Evolutionary conservation across 2,113 vertebrate genomes (phyloP).

Genomic region (Actenoides hombroni): DNA sequence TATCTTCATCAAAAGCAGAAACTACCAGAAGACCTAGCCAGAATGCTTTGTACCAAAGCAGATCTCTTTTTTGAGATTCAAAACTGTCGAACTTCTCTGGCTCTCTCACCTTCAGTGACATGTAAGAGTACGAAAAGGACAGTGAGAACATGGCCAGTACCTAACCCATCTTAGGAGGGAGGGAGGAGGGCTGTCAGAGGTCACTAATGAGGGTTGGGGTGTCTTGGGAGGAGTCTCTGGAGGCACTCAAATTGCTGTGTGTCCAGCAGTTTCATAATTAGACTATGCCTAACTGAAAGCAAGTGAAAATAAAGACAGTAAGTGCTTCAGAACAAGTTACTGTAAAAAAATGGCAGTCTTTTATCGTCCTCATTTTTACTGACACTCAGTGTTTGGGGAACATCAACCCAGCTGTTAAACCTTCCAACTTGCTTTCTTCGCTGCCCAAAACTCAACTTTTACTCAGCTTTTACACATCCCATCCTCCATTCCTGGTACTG

Average conservation of each 20-base stretch:
- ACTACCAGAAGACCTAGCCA: neutral
- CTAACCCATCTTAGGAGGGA: neutral
- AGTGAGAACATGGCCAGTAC: neutral
- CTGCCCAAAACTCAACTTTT: neutral
- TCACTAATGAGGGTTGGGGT: no score
- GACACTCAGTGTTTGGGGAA: neutral
- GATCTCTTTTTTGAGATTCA: neutral
- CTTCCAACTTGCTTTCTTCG: neutral
- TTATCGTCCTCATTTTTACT: neutral
- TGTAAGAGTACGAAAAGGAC: neutral
- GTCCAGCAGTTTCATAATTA: neutral
- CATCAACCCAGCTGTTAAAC: neutral
- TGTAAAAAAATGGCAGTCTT: neutral
- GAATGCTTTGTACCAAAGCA: neutral
- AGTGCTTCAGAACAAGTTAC: neutral
- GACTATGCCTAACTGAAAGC: neutral
- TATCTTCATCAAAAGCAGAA: neutral
- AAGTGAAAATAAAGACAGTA: neutral
- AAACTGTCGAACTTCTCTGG: neutral
- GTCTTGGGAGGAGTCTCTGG: no score
- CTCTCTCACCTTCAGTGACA: neutral
- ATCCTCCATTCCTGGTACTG: neutral
- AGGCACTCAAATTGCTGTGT: fast-evolving
- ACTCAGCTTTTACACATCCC: neutral
- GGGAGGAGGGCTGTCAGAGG: no score